A percentile compares a stretch with the other conserved stretches of the same genome.
Evolutionary conservation across 2,113 vertebrate genomes (phyloP).

Genomic region (Chamaetylas fuelleborni): DNA sequence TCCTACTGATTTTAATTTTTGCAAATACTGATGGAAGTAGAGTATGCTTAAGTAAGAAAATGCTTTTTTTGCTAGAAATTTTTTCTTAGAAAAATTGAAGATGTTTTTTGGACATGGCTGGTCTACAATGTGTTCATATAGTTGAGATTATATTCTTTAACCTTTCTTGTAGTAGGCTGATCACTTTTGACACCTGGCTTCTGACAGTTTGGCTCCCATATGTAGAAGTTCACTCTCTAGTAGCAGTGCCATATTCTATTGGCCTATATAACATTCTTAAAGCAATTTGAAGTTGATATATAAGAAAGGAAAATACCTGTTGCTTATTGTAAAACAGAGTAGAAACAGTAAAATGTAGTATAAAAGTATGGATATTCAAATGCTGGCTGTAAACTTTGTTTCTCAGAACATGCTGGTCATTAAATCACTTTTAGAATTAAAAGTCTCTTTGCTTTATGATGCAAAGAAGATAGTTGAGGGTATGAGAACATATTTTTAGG

Average conservation of each 20-base stretch:
- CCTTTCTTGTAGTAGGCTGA: background rate
- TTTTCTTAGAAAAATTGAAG: background rate
- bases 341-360: background rate
- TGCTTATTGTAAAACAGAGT: background rate
- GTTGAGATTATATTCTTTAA: background rate
- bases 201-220: background rate
- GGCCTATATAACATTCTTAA: background rate
- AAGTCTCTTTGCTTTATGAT: background rate
- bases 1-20: background rate
- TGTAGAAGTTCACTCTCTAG: background rate
- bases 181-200: background rate
- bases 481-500: background rate
- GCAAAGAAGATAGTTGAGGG: background rate
- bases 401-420: background rate
- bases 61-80: background rate
- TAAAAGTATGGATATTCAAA: background rate
- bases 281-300: background rate
- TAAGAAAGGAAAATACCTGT: background rate
- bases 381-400: background rate
- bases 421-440: background rate
- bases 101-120: background rate
- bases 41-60: background rate
- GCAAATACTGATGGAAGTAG: background rate
- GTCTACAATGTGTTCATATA: background rate
- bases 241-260: background rate